Evolutionary conservation across 2,113 vertebrate species (phyloP).

Genomic region (Xyrauchen texanus): DNA sequence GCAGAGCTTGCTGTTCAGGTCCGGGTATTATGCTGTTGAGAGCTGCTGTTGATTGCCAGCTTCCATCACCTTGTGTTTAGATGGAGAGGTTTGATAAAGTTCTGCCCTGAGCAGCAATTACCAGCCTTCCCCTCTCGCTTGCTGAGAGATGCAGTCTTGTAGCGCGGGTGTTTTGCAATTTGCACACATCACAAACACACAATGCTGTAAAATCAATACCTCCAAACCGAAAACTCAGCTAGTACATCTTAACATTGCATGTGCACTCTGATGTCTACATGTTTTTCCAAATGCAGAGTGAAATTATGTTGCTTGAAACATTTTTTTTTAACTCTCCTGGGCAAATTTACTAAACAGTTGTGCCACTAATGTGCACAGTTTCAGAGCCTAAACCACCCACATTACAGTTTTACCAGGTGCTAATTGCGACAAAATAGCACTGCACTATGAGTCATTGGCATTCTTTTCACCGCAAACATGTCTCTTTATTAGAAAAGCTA

Average conservation of each 20-base stretch:
- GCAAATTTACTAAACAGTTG: too few species aligned
- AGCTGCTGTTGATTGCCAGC: constrained; percentile 50
- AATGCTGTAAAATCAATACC: constrained; percentile 52
- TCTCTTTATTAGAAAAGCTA: too few species aligned
- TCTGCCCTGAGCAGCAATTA: constrained; percentile 72
- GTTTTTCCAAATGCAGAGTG: neutral
- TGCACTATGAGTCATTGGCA: too few species aligned
- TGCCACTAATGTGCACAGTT: too few species aligned
- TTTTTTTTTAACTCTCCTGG: too few species aligned
- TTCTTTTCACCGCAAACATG: too few species aligned
- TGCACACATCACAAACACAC: constrained; percentile 39
- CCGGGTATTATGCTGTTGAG: constrained; percentile 39
- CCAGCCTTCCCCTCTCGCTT: constrained; percentile 37
- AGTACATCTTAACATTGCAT: constrained; percentile 14
- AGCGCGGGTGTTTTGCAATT: constrained; percentile 34
- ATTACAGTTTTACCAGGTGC: too few species aligned
- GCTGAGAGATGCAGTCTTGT: neutral
- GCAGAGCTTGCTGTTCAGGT: constrained; percentile 28
- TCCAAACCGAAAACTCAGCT: neutral
- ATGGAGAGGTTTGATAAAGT: constrained; percentile 75
- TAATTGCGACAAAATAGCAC: too few species aligned
- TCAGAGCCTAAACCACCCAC: too few species aligned
- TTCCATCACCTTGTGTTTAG: constrained; percentile 71
- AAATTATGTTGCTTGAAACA: neutral
- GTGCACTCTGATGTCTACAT: constrained; percentile 39